Evolutionary conservation across 2,797 vertebrate species (phyloP), one percentile per base, ranked within the genome.

Genomic region (Mus minutoides): DNA sequence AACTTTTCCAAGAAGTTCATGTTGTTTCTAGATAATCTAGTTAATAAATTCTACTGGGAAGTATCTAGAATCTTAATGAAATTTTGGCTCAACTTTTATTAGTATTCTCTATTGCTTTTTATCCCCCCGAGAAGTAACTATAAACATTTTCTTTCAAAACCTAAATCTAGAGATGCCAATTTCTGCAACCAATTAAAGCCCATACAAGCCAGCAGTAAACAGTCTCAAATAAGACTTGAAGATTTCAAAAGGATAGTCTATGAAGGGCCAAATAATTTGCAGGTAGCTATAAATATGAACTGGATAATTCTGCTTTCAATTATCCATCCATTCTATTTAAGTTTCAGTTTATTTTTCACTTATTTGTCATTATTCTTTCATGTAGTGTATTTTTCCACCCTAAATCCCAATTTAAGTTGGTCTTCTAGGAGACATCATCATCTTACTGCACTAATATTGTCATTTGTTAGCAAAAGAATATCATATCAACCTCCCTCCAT

Each of bases 161-260:
- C 37, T 88, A 24, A 95, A 75, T 85, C 60, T 75, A 82, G 31
- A 78, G 43, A 92, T 80, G 83, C 7, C 75, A 92, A 91, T 58
- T 93, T 84, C 31, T 92, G 31, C 6, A 96, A 91, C 37, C 58
- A 97, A 93, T 91, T 96, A 95, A 96, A 97, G 94, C 86, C 24
- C 29, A 91, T 46, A 26, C 8, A 62, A 60, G 34, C 85, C 49
- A 88, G 94, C 87, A 88, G 82, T 87, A 88, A 89, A 78, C 2
- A 91, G 14, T 29, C 56, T 78, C 73, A 91, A 91, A 54, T 52
- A 91, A 90, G 37, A 91, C 54, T 91, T 95, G 34, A 94, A 96
- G 85, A 79, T 54, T 86, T 80, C 80, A 84, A 92, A 69, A 82
- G 22, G 16, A 37, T 22, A 88, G 71, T 92, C 11, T 78, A 71